Evolutionary conservation across 2,113 vertebrate species (phyloP).

Genomic region (Oplegnathus fasciatus): DNA sequence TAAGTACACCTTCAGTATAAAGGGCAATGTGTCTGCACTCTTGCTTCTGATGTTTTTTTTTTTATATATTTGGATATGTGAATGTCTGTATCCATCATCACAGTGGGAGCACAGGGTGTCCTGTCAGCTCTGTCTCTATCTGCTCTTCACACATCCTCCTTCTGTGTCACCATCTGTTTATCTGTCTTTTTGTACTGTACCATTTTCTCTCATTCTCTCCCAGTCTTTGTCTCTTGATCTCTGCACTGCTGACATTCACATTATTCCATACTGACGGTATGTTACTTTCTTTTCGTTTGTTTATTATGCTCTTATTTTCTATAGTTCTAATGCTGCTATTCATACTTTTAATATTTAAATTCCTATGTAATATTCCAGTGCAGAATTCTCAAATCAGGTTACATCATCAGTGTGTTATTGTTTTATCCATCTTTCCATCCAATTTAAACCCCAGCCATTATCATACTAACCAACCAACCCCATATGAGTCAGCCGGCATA

Average conservation of each 20-base stretch:
- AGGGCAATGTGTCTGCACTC: not conserved
- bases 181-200: not conserved
- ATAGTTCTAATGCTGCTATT: not conserved
- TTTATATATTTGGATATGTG: not conserved
- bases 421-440: not conserved
- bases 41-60: not conserved
- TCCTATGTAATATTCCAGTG: not conserved
- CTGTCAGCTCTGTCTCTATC: slow-evolving; percentile 2
- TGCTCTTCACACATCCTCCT: not conserved
- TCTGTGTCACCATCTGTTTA: not conserved
- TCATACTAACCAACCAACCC: too few relatives aligned
- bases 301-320: not conserved
- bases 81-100: slow-evolving; percentile 13
- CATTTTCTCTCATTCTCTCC: not conserved
- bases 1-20: not conserved
- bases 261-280: not conserved
- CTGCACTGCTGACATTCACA: not conserved
- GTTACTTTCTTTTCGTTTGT: not conserved
- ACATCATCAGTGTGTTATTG: not conserved
- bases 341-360: not conserved
- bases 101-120: not conserved
- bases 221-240: not conserved
- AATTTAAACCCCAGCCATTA: too few relatives aligned
- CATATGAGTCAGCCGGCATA: too few relatives aligned
- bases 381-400: not conserved